Percentiles rank a stretch among this genome's conserved stretches.
Conservation (phyloP, 2,888 invertebrate species). For the Acronicta aceris region DNA sequence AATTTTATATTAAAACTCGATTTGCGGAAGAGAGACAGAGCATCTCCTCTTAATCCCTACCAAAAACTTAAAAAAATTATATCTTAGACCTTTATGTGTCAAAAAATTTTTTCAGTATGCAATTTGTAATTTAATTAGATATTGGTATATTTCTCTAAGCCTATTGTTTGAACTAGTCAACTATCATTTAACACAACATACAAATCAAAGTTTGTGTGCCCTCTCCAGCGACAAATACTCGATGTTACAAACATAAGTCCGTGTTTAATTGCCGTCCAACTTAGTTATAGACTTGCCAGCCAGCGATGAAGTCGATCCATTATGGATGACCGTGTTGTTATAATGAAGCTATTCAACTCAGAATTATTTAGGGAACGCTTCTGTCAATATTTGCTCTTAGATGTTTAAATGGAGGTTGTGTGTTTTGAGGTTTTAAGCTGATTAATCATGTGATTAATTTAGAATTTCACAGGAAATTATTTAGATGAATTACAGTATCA, state of each 20-base stretch:
- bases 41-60: too few relatives aligned
- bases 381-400: not conserved
- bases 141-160: too few relatives aligned
- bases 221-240: slow-evolving; percentile 42
- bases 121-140: too few relatives aligned
- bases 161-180: too few relatives aligned
- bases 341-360: slow-evolving; percentile 79
- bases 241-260: slow-evolving; percentile 64
- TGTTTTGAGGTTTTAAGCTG: not conserved
- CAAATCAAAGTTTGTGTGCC: slow-evolving; percentile 23
- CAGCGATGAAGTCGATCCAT: slow-evolving; percentile 68
- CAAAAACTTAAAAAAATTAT: too few relatives aligned
- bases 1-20: too few relatives aligned
- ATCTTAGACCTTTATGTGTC: too few relatives aligned
- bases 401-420: not conserved
- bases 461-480: too few relatives aligned
- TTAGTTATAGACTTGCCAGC: slow-evolving; percentile 69
- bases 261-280: slow-evolving; percentile 76
- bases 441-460: not conserved
- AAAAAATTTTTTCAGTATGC: too few relatives aligned
- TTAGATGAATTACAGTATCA: too few relatives aligned
- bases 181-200: not conserved
- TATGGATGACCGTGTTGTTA: slow-evolving; percentile 74
- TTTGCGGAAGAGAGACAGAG: too few relatives aligned
- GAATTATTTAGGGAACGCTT: slow-evolving; percentile 54